Conservation (phyloP, 2,797 vertebrate genomes). For the Urosaurus nigricauda region DNA sequence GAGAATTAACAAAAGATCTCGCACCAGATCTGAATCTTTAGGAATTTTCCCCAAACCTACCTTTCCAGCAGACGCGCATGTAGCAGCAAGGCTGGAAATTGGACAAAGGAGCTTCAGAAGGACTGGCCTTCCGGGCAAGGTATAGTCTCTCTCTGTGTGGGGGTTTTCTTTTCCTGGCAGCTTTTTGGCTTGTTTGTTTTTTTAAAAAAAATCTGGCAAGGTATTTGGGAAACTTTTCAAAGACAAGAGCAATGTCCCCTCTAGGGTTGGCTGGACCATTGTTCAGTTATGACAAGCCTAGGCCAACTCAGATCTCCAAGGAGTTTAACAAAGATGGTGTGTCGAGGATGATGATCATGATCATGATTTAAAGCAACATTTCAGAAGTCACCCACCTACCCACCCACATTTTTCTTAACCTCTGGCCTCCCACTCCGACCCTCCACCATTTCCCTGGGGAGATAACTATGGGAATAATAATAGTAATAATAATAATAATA, state of each 20-base stretch:
- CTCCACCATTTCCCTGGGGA: background rate
- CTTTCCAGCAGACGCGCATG: background rate
- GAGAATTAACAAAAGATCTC: background rate
- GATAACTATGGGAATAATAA: background rate
- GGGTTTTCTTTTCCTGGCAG: background rate
- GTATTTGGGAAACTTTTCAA: slow-evolving; percentile 21
- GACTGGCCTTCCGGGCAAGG: background rate
- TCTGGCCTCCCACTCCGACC: background rate
- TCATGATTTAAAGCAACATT: background rate
- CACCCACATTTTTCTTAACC: background rate
- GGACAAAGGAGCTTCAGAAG: slow-evolving; percentile 33
- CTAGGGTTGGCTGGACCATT: background rate
- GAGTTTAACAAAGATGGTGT: background rate
- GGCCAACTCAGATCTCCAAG: background rate
- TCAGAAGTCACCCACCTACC: background rate
- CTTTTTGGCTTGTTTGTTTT: background rate
- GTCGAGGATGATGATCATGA: background rate
- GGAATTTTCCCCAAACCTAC: background rate
- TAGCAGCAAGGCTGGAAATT: background rate
- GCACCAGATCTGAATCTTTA: background rate
- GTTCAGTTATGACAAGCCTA: background rate
- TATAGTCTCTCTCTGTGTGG: too few species aligned
- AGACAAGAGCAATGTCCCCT: too few species aligned
- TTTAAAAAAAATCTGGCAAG: background rate
- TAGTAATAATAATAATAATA: too few species aligned